Base-by-base conservation (phyloP, 35 echinoderm and acorn worm species). In the Chiridota heheva region DNA sequence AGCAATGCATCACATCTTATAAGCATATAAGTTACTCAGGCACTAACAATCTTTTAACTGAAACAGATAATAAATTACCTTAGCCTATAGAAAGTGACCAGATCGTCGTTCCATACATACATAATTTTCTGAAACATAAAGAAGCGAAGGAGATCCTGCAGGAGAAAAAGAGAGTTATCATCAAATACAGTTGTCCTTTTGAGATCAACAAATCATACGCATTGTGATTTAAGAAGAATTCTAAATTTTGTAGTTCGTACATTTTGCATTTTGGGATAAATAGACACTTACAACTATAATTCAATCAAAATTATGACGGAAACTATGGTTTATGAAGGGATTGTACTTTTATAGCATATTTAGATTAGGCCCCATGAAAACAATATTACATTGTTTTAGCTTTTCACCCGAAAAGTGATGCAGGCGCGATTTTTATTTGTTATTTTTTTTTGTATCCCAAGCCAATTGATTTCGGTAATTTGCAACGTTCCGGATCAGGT, bases 101-200 rank as follows among this genome's bases (percentile, higher is more conserved):
- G 60, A 22, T 92, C 84, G 29, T 40, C 42, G 35, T 86, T 83
- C 89, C 89, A 92, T 2, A 92, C 65, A 60, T 92, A 92, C 67
- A 87, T 92, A 40, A 92, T 51, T 44, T 92, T 92, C 59, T 92
- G 89, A 69, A 92, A 92, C 16, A 70, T 20, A 16, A 92, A 86
- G 64, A 62, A 92, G 3, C 77, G 59, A 24, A 87, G 88, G 18
- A 69, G 73, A 13, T 78, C 53, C 75, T 78, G 75, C 4, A 34
- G 42, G 15, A 39, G 28, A 62, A 61, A 46, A 5, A 36, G 17
- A 73, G 37, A 44, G 36, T 27, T 15, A 15, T 24, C 62, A 65
- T 29, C 18, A 20, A 65, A 1, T 18, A 29, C 62, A 65, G 18
- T 24, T 1, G 13, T 30, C 16, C 18, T 13, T 1, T 15, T 13